Conservation (phyloP, 2,888 invertebrate species). For the Willowsia nigromaculata region DNA sequence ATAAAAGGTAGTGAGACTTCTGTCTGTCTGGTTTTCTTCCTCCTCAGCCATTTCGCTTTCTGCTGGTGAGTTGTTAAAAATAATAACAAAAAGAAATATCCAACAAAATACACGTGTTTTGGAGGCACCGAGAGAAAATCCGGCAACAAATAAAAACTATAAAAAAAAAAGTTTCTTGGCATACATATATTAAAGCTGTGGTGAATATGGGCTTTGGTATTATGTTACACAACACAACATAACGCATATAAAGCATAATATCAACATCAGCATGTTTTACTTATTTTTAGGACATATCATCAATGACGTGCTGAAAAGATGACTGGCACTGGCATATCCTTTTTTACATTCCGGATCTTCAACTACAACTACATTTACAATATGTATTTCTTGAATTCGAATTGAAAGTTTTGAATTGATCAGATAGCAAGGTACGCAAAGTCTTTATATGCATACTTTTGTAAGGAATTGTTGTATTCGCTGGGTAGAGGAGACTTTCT, state of each 20-base stretch:
- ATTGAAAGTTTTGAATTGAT: constrained; percentile 27
- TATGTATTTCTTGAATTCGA: background rate
- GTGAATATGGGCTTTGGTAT: background rate
- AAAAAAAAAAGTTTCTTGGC: background rate
- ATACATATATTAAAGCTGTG: background rate
- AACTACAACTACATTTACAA: background rate
- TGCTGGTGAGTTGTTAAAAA: background rate
- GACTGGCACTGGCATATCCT: constrained; percentile 11
- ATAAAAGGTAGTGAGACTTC: background rate
- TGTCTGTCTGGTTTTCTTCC: background rate
- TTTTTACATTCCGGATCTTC: background rate
- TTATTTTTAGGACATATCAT: background rate
- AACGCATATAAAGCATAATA: background rate
- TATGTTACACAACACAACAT: background rate
- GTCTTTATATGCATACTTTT: background rate
- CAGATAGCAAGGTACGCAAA: background rate
- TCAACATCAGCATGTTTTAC: background rate
- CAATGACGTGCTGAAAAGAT: background rate
- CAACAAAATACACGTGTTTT: background rate
- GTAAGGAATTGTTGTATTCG: background rate
- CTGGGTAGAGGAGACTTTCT: background rate
- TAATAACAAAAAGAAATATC: background rate
- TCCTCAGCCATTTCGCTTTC: background rate
- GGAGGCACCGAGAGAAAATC: background rate
- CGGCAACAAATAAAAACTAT: background rate